phyloP scores from a whole-genome alignment of 2,888 invertebrate species.

The Tetropium fuscum region DNA sequence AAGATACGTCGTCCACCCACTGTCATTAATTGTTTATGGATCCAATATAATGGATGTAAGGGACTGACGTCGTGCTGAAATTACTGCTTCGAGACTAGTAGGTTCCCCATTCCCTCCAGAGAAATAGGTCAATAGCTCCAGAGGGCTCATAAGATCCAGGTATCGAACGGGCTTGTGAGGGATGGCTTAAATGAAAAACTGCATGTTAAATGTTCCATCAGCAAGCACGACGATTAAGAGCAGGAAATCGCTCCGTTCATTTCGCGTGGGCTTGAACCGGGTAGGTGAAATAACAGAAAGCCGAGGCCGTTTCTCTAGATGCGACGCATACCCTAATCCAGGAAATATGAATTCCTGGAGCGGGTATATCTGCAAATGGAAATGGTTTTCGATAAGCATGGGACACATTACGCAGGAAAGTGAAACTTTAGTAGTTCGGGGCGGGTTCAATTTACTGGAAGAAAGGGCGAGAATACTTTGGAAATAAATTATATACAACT shows the following conservation, averaged over 20 bases:
- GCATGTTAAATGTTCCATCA: neutral
- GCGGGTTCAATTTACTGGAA: neutral
- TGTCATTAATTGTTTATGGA: neutral
- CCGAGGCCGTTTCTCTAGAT: neutral
- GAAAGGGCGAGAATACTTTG: neutral
- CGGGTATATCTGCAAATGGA: slow-evolving; percentile 4
- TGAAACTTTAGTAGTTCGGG: slow-evolving; percentile 19
- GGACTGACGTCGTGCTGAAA: neutral
- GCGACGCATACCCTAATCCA: neutral
- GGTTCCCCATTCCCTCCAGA: neutral
- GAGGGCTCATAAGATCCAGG: neutral
- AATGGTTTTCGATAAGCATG: slow-evolving; percentile 10
- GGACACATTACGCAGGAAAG: neutral
- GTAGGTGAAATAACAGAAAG: neutral
- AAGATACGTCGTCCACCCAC: too few species aligned
- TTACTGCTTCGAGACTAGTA: neutral
- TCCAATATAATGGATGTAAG: neutral
- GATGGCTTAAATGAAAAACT: neutral
- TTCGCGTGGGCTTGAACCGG: neutral
- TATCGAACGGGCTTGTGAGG: neutral
- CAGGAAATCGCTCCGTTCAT: neutral
- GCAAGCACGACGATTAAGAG: neutral
- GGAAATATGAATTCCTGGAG: neutral
- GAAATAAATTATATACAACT: neutral
- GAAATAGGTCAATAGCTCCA: too few species aligned